A percentile compares a stretch with the other conserved stretches of the same genome.
Conservation (phyloP, 2,888 invertebrate species). For the Cantharis lateralis region DNA sequence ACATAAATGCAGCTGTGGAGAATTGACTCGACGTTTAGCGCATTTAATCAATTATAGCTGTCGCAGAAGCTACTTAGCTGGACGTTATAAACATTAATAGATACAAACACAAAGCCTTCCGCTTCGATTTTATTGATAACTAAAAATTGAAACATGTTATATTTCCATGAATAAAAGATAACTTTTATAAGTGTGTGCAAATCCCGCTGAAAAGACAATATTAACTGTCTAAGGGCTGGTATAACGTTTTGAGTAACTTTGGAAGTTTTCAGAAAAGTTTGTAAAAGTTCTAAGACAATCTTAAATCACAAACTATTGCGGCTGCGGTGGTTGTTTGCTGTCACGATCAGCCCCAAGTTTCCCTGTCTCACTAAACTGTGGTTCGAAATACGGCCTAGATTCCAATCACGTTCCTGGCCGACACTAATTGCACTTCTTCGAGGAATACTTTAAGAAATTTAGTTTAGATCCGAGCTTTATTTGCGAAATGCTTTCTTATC, state of each 20-base stretch:
- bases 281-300: slow-evolving; percentile 31
- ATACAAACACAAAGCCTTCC: background rate
- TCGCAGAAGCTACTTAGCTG: background rate
- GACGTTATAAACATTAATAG: background rate
- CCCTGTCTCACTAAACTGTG: slow-evolving; percentile 29
- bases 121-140: background rate
- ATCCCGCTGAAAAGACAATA: slow-evolving; percentile 14
- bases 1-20: background rate
- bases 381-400: slow-evolving; percentile 42
- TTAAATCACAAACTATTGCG: slow-evolving; percentile 33
- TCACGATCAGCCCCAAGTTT: slow-evolving; percentile 37
- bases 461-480: slow-evolving; percentile 48
- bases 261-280: slow-evolving; percentile 17
- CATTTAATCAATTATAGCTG: background rate
- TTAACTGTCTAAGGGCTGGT: slow-evolving; percentile 20
- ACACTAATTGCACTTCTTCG: slow-evolving; percentile 55
- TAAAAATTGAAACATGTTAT: background rate
- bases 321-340: slow-evolving; percentile 42
- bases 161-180: background rate
- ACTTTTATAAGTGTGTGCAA: slow-evolving; percentile 10
- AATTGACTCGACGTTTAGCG: background rate
- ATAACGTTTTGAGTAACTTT: slow-evolving; percentile 10
- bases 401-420: slow-evolving; percentile 52
- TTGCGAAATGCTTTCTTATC: slow-evolving; percentile 45
- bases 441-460: slow-evolving; percentile 52